Evolutionary conservation across 2,797 vertebrate genomes (phyloP), one percentile per base, ranked within the genome.

Genomic region (Alcedo quadribrachys): DNA sequence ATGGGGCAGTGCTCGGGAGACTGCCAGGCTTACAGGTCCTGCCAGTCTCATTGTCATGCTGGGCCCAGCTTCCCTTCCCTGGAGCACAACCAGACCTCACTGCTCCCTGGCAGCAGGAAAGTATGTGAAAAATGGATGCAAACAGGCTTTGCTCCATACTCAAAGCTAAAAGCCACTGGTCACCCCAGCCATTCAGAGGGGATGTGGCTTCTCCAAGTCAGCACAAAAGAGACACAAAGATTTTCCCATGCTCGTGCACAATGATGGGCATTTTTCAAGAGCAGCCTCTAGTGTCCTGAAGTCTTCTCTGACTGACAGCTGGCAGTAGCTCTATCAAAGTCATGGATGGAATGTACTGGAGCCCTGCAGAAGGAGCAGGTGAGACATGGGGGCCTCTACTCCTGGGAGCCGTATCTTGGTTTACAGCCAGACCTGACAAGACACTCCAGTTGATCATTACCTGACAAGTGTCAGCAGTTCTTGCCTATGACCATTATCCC

Each of bases 11-110:
- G 15, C 25, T 88, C 37, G 32, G 75, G 51, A 58, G 18, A 35
- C 15, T 43, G 16, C 6, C 55, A n/a, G 54, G 18, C 28, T 33
- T 6, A 8, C 28, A 57, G 15, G n/a, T 68, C 60, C 71, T 84
- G 63, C 46, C 58, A 71, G 50, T 21, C 0, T 0, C 1, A 2
- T 51, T 42, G 28, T 40, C 32, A 12, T 0, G 0, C 50, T 13
- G 12, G 30, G 28, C 19, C 2, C 79, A 71, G 42, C 46, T 67
- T 42, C 51, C 12, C 15, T 57, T 14, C 13, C 37, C 7, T 7
- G 5, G 7, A 40, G 14, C 4, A 5, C 68, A 76, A 25, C 18
- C 74, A 89, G 61, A 8, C 21, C 35, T 19, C 2, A 0, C 40
- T 51, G 43, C 22, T 58, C 20, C 28, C 69, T 21, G 57, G 46